Conservation (phyloP, 2,113 vertebrate genomes). For the Smithornis capensis region DNA sequence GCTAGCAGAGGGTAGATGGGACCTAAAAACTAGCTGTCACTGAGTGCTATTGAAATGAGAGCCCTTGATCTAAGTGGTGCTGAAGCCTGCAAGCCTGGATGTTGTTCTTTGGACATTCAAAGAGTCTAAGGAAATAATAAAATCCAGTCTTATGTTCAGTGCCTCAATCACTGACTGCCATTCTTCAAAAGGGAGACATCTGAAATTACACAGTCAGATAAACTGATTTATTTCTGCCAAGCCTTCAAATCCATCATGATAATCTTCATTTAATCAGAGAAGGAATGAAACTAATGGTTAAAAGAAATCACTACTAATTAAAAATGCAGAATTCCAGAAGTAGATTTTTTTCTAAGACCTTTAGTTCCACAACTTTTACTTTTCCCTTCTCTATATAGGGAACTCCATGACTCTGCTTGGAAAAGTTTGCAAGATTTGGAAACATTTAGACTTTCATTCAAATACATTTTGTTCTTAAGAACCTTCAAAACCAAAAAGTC, state of each 20-base stretch:
- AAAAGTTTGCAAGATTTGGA: neutral
- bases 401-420: neutral
- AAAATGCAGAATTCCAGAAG: neutral
- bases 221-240: neutral
- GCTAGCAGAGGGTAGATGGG: rapidly evolving
- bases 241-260: neutral
- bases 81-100: neutral
- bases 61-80: rapidly evolving
- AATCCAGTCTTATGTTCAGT: neutral
- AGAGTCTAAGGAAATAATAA: neutral
- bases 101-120: neutral
- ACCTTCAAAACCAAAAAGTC: neutral
- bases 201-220: neutral
- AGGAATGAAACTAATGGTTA: neutral
- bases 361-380: neutral
- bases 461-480: neutral
- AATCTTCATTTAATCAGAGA: neutral
- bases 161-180: neutral
- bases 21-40: neutral
- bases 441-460: neutral
- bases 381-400: neutral
- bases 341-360: neutral
- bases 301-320: neutral
- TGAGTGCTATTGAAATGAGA: neutral
- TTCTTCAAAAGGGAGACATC: neutral